Evolutionary conservation across 92 coral and sea anemone genomes (phyloP), one percentile per base, ranked within the genome.

Genomic region (Epizoanthus fatuus): DNA sequence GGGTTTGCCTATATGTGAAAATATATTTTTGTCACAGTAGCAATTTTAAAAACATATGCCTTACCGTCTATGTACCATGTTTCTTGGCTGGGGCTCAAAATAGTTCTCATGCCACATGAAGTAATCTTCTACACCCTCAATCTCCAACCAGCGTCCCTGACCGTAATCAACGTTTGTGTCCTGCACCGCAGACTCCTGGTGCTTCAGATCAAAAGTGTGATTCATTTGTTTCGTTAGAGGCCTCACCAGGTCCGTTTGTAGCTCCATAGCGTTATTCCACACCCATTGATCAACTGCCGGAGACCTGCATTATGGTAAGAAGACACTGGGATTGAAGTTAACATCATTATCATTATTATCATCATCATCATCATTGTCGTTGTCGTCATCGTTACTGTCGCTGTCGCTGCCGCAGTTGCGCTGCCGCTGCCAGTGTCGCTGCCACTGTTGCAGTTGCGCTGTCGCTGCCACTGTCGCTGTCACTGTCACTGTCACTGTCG

Each of bases 41-140:
- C 7, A 32, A 52, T 32, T 15, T 37, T n/a, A 16, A 44, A 29
- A 5, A 17, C 7, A n/a, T 2, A 53, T 54, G 4, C n/a, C 77
- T 81, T 67, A 66, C 77, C 77, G 64, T 81, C 52, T 81, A 14
- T 13, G 49, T 3, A 62, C 53, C 53, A 16, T 59, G 8, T 77
- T 77, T 60, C 82, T 51, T 32, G 82, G 70, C 39, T 86, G 89
- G 2, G 90, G 96, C 49, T 92, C 98, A 69, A 75, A 81, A 68
- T 90, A 90, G 8, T 91, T 88, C 12, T 94, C 94, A 53, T 74
- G 95, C 93, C 98, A 93, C 89, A 94, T 60, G n/a, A 94, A 88
- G 37, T 94, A 94, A 65, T 94, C 98, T 16, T 94, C 98, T 68
- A 94, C 90, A 0, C 98, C 98, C 64, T 94, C 98, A 19, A 94